These are phyloP conservation scores for Tragelaphus imberbis DNA, from an alignment of 2,113 vertebrate species.

Conservation along the genomic window DNA sequence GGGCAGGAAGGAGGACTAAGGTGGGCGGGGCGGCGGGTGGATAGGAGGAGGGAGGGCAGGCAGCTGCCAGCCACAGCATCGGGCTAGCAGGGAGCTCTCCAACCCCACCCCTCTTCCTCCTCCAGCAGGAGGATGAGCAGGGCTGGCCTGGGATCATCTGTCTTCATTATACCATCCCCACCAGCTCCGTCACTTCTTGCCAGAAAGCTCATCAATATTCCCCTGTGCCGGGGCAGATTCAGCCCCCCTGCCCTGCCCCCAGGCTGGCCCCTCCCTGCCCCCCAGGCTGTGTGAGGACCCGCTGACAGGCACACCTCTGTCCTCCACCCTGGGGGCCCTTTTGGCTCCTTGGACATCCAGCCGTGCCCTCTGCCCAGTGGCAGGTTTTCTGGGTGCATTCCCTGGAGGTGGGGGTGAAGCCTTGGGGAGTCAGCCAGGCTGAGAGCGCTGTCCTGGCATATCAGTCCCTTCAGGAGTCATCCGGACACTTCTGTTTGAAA, in stretches of 20 bases:
- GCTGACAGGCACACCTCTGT: background rate
- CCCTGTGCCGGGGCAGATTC: constrained; percentile 31
- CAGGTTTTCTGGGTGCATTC: background rate
- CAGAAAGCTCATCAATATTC: constrained; percentile 78
- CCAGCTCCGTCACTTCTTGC: constrained; percentile 74
- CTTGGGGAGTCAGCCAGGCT: background rate
- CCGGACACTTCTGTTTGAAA: background rate
- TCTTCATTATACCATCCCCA: constrained; percentile 80
- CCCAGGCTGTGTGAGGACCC: background rate
- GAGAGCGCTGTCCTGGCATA: background rate
- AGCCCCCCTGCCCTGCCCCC: background rate
- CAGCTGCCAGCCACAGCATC: background rate
- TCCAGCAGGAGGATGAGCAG: constrained; percentile 50
- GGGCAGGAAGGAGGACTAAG: too few relatives aligned
- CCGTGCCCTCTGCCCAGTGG: background rate
- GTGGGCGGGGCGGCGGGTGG: background rate
- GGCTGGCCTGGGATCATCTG: constrained; percentile 70
- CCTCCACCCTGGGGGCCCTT: background rate
- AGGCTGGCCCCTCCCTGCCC: background rate
- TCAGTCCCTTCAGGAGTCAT: background rate
- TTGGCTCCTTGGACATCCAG: background rate
- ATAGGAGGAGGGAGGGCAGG: rapidly evolving
- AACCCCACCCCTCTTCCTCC: background rate
- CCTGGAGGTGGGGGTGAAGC: too few relatives aligned
- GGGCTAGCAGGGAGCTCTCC: background rate